Evolutionary conservation across 2,888 invertebrate species (phyloP), one percentile per base, ranked within the genome.

Genomic region (Chloromyia formosa): DNA sequence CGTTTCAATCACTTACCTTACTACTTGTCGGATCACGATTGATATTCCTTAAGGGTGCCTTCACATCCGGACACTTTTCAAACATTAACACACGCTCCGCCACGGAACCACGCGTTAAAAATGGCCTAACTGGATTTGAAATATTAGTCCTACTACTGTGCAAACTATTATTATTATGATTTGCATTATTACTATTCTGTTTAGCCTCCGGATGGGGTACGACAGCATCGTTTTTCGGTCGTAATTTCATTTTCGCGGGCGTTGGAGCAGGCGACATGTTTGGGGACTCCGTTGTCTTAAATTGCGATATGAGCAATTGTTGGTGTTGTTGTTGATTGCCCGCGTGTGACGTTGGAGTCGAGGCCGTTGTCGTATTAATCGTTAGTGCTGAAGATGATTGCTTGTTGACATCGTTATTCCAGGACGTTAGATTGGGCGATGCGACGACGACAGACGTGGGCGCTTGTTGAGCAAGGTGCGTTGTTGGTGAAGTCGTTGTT

Each of bases 71-170:
- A 81, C 95, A 94, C 84, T 93, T 91, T 85, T 96, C 96, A 83
- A 96, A 96, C 86, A 95, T 94, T 78, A 95, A 89, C 77, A 95
- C 95, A 64, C 95, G 88, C 83, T 96, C 96, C 23, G 95, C 95
- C 1, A 96, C 96, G 4, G 95, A 95, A 23, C 95, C 96, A 76
- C 95, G 89, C 56, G 95, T 94, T 73, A 95, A 87, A 85, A 95
- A 94, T 16, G 94, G 94, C 69, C 94, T 88, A 74, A 94, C 92
- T 5, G 95, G 94, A 73, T 73, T 91, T 79, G 85, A 81, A 69
- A 85, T 82, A 73, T 76, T 75, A 77, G 69, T 84, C 81, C n/a
- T 84, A 82, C 71, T 75, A 3, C 87, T 86, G 9, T 79, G 88
- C 80, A 80, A 88, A 81, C 80, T 89, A 82, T 82, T 81, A 82